phyloP scores from a whole-genome alignment of 2,888 invertebrate genomes.

The Spodoptera littoralis region DNA sequence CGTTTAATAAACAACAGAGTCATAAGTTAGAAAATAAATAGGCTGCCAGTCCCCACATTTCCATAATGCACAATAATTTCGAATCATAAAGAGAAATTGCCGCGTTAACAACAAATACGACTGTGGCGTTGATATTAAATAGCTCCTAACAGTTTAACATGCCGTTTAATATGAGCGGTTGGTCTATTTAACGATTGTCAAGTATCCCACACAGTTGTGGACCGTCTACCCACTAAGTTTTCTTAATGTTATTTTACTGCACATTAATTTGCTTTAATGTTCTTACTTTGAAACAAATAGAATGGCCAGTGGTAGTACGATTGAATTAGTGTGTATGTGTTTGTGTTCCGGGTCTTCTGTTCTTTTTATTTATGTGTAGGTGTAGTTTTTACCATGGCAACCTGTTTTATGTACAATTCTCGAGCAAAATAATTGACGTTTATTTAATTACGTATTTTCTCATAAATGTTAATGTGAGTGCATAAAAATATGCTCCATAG shows the following conservation, averaged over 20 bases:
- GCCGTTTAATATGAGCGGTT: conserved; percentile 34
- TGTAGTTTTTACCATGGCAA: conserved; percentile 42
- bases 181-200: conserved; percentile 42
- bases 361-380: conserved; percentile 34
- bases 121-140: conserved; percentile 37
- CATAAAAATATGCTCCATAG: too few species aligned
- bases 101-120: conserved; percentile 32
- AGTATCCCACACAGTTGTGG: conserved; percentile 50
- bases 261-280: conserved; percentile 67
- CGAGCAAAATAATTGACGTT: conserved; percentile 38
- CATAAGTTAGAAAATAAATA: conserved; percentile 20
- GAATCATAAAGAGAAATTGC: conserved; percentile 36
- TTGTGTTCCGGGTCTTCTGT: conserved; percentile 43
- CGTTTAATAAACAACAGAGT: conserved; percentile 5
- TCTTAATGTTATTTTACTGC: conserved; percentile 61
- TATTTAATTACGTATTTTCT: neutral
- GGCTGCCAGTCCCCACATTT: conserved; percentile 26
- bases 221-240: conserved; percentile 59
- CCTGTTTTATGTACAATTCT: conserved; percentile 26
- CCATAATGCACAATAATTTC: conserved; percentile 28
- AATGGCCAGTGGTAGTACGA: conserved; percentile 35
- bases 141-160: conserved; percentile 17
- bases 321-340: conserved; percentile 40
- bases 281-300: conserved; percentile 45
- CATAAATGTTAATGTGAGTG: too few species aligned